Conservation (phyloP, 2,113 vertebrate species). For the Diglossa brunneiventris region DNA sequence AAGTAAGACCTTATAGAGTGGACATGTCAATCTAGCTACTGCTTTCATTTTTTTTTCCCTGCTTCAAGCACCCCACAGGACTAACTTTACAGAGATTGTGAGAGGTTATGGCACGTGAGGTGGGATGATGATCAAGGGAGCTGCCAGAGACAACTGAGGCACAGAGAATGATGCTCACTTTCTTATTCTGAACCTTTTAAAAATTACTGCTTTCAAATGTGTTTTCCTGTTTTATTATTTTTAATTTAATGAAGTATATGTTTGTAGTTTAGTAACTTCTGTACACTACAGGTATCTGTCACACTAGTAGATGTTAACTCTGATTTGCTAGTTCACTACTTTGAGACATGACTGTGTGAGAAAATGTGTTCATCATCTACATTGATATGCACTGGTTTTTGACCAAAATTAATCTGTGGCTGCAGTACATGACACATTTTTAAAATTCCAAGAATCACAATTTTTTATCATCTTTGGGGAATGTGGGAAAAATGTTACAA, state of each 20-base stretch:
- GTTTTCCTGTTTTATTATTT: neutral
- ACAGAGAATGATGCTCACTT: neutral
- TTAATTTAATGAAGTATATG: neutral
- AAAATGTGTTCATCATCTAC: neutral
- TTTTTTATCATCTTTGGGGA: neutral
- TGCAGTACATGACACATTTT: neutral
- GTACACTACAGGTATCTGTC: neutral
- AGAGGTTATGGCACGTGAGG: neutral
- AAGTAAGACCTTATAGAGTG: neutral
- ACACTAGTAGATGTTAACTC: neutral
- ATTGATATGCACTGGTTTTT: accelerated
- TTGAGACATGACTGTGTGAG: neutral
- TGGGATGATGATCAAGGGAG: neutral
- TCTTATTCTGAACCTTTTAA: neutral
- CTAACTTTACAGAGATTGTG: neutral
- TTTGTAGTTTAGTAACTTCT: neutral
- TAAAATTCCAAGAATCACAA: neutral
- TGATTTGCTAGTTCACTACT: neutral
- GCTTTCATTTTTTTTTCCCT: neutral
- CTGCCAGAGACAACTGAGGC: neutral
- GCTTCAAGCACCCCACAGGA: neutral
- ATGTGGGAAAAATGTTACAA: neutral
- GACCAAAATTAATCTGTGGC: neutral
- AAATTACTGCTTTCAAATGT: neutral
- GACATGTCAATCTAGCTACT: neutral